Base-by-base conservation (phyloP, 2,113 vertebrate species). In the Tyto alba region DNA sequence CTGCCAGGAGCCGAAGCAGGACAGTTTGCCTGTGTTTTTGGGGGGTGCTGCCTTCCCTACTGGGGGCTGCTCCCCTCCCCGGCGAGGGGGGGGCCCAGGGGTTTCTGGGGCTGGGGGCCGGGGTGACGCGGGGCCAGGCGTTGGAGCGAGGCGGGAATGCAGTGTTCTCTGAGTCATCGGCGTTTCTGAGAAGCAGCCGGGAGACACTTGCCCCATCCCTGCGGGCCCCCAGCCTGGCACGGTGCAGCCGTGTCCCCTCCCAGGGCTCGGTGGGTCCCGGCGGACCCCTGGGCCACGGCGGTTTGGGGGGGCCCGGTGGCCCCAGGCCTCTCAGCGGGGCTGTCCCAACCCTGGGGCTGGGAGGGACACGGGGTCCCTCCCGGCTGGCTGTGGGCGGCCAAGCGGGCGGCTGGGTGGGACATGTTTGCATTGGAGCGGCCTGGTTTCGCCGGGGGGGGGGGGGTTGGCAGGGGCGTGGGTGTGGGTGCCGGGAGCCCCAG, bases 351-450 rank as follows among this genome's bases (percentile, higher is more conserved):
- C n/a, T n/a, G n/a, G n/a, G n/a, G n/a, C n/a, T n/a, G n/a, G n/a
- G n/a, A n/a, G n/a, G n/a, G n/a, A n/a, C n/a, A n/a, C n/a, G n/a
- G 10, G 45, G 45, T 19, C 45, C 45, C 45, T 19, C 45, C 41
- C 2, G 34, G 53, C 40, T 64, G 91, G 22, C 81, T 5, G 95
- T 93, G 95, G 95, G 93, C 68, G 91, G 93, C 72, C 19, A 52
- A 84, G 95, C 85, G 13, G 91, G 93, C 77, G 85, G 86, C 78
- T 95, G 95, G 95, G 93, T 80, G 93, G 95, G 95, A 90, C 85
- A 59, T 93, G 95, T 96, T 96, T 95, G 93, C 93, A 91, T 96
- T 92, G 95, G 93, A 88, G 93, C 76, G 63, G 91, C 88, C 68
- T 56, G 59, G 72, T 86, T 90, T 95, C 3, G 83, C 93, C 53